Base-by-base conservation (phyloP, 2,888 invertebrate genomes). In the Exephanes ischioxanthus region DNA sequence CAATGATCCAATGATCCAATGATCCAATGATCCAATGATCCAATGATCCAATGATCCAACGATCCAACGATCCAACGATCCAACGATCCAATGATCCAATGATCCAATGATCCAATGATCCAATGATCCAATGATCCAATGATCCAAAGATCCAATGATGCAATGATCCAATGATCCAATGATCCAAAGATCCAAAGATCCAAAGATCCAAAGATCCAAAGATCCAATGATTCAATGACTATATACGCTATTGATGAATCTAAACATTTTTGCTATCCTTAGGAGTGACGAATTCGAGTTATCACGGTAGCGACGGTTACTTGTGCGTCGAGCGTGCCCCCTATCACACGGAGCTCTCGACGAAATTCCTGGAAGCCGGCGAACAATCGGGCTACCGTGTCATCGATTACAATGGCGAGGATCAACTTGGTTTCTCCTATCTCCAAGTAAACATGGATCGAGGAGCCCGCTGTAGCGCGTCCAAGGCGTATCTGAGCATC, bases 401-500 rank as follows among this genome's bases (percentile, higher is more conserved):
- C 14, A 86, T 92, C 7, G 94, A 94, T 80, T 92, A 94, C 84
- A 94, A 95, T 87, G 95, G 94, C 11, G 92, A 94, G 86, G 93
- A 93, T 41, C 95, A 95, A 91, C 92, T 94, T 1, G 95, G 95
- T 0, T 95, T 95, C 53, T 95, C 95, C 0, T 94, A 94, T 80
- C 91, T 95, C 0, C 95, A 96, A 90, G 94, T 94, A 2, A 95
- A 94, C 63, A 93, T 95, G 91, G 94, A 94, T 76, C 94, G 94
- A 53, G 96, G 96, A 0, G 92, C 94, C 7, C 93, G 95, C 82
- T 93, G 94, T 78, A 95, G 95, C 86, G 94, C 95, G 1, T 95
- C 95, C 0, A 95, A 94, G 88, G 95, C 95, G 70, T 96, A 95
- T 88, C 91, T 96, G 11, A 91, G 91, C 26, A 89, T 97, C 0